Base-by-base conservation (phyloP, 2,113 vertebrate genomes). In the Suricata suricatta region DNA sequence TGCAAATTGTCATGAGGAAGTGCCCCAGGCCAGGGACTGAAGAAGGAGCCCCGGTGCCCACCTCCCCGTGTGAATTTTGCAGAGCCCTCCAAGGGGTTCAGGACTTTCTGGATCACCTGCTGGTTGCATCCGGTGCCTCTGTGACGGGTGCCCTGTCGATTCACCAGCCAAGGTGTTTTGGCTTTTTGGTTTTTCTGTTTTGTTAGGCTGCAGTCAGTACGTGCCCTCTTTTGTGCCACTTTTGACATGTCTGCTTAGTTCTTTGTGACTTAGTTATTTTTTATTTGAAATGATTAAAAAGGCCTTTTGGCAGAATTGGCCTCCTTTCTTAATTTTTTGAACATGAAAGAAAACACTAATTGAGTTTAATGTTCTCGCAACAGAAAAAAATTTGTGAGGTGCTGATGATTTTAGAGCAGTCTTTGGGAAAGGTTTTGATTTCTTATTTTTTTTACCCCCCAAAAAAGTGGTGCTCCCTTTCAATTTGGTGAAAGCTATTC, bases 261-360 rank as follows among this genome's bases (percentile, higher is more conserved):
- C 93, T 92, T 93, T 96, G 95, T 80, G 54, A 98, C 86, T 97
- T 88, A 94, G 52, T 95, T 97, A 50, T 95, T 97, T 98, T 97
- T 97, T 92, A 97, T 98, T 97, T 82, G 29, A 98, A 95, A 98
- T 96, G 86, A 98, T 97, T 97, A 97, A 98, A 98, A 98, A 93
- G 95, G 86, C 86, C 94, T 97, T 97, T 96, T 98, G 97, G 97
- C 98, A 97, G 87, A 93, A 96, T 69, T 85, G 95, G 80, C 35
- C 79, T 86, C 50, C 33, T 83, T 93, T 97, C 64, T 93, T 96
- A 95, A 83, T 92, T 95, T 97, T 97, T 91, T 92, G 41, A 95
- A 90, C 96, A 66, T 77, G 44, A 95, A 97, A 81, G 84, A 95
- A 93, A 95, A 38, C 88, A 60, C 82, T 94, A 95, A 98, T 94